Evolutionary conservation across 2,888 invertebrate species (phyloP).

Genomic region (Aphodius granarius): DNA sequence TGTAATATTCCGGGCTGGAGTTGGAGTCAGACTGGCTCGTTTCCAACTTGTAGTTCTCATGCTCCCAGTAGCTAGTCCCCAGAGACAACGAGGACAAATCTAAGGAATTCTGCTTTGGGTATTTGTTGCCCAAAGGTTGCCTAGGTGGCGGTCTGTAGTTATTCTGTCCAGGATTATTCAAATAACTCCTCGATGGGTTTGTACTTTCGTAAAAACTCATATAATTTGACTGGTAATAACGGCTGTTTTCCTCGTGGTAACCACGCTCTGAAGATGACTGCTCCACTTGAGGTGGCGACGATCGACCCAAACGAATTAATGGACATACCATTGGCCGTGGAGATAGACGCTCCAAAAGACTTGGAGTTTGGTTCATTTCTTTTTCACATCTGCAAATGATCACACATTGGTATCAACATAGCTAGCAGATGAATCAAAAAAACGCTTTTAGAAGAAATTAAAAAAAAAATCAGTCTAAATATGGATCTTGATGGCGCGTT

Average conservation of each 20-base stretch:
- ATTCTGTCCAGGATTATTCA: slow-evolving; percentile 34
- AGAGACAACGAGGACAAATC: slow-evolving; percentile 51
- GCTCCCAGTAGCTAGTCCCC: slow-evolving; percentile 51
- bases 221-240: slow-evolving; percentile 39
- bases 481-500: too few relatives aligned
- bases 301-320: slow-evolving; percentile 61
- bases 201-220: slow-evolving; percentile 36
- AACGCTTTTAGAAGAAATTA: too few relatives aligned
- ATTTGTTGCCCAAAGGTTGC: slow-evolving; percentile 29
- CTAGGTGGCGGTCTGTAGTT: slow-evolving; percentile 28
- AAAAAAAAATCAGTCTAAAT: too few relatives aligned
- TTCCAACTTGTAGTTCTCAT: slow-evolving; percentile 44
- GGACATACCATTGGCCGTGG: slow-evolving; percentile 61
- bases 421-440: too few relatives aligned
- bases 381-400: slow-evolving; percentile 34
- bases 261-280: slow-evolving; percentile 35
- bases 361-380: slow-evolving; percentile 44
- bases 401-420: too few relatives aligned
- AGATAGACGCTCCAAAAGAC: slow-evolving; percentile 47
- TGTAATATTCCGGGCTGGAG: slow-evolving; percentile 42
- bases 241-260: slow-evolving; percentile 40
- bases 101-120: slow-evolving; percentile 46
- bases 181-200: slow-evolving; percentile 37
- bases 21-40: slow-evolving; percentile 36
- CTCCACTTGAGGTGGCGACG: slow-evolving; percentile 46